Percentiles rank a stretch among this genome's conserved stretches.
Evolutionary conservation across 2,113 vertebrate species (phyloP).

Genomic region (Crotalus viridis): DNA sequence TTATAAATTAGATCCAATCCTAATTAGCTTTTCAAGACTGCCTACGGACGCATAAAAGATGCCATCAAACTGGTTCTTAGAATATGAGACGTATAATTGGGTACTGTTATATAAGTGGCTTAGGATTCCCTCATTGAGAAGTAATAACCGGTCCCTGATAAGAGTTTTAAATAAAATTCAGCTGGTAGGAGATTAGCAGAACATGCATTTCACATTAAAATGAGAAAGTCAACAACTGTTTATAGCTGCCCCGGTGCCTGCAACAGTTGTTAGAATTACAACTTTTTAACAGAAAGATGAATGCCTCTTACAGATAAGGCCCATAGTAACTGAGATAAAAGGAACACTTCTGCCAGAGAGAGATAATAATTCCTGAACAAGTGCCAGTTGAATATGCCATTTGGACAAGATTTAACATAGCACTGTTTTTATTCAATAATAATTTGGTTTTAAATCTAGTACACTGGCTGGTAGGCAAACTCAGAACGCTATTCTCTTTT

Average conservation of each 20-base stretch:
- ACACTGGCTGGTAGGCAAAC: neutral
- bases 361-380: neutral
- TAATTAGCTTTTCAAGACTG: neutral
- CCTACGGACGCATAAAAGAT: neutral
- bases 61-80: neutral
- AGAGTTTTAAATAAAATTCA: slow-evolving; percentile 4
- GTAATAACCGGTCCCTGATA: neutral
- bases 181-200: rapidly evolving
- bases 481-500: neutral
- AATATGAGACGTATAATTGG: neutral
- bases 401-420: neutral
- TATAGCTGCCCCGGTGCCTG: neutral
- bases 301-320: neutral
- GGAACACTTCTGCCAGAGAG: neutral
- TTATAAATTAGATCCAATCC: neutral
- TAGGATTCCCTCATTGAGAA: neutral
- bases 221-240: neutral
- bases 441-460: neutral
- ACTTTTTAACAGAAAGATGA: neutral
- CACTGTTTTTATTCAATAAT: neutral
- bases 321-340: neutral
- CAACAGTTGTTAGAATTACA: neutral
- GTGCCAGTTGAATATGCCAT: neutral
- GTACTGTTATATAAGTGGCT: neutral
- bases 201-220: rapidly evolving